A percentile compares a stretch with the other conserved stretches of the same genome.
Evolutionary conservation across 2,113 vertebrate genomes (phyloP).

Genomic region (Anolis sagrei): DNA sequence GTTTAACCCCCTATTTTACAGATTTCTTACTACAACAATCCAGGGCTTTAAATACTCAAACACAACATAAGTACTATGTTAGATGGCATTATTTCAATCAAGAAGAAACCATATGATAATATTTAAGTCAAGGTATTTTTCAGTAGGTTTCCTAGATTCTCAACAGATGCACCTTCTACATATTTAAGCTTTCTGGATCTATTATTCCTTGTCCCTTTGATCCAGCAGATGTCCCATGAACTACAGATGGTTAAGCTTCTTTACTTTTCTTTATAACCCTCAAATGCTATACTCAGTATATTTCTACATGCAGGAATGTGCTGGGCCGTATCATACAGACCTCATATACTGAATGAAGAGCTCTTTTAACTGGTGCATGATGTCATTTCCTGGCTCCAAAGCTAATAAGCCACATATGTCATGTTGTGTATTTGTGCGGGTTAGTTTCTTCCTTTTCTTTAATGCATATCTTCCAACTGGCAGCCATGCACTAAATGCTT

Average conservation of each 20-base stretch:
- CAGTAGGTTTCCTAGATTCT: constrained; percentile 46
- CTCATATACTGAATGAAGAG: constrained; percentile 45
- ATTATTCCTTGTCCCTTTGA: constrained; percentile 57
- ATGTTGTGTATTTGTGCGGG: constrained; percentile 47
- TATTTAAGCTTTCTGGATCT: constrained; percentile 50
- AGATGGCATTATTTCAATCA: background rate
- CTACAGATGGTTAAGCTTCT: constrained; percentile 58
- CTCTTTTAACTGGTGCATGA: constrained; percentile 46
- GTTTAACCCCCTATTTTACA: too few relatives aligned
- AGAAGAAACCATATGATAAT: constrained; percentile 41
- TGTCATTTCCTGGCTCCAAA: constrained; percentile 51
- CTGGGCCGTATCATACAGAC: constrained; percentile 41
- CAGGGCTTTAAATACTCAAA: background rate
- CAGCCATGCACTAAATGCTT: constrained; percentile 17
- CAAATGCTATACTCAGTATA: constrained; percentile 52
- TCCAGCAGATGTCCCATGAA: constrained; percentile 60
- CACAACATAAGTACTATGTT: background rate
- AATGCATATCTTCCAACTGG: constrained; percentile 62
- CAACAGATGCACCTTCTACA: constrained; percentile 49
- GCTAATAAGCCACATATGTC: constrained; percentile 45
- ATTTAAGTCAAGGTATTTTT: constrained; percentile 53
- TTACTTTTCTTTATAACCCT: constrained; percentile 56
- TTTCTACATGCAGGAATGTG: constrained; percentile 49
- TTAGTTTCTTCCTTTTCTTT: constrained; percentile 59
- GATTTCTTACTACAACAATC: background rate